Evolutionary conservation across 1,140 invertebrate genomes (phyloP).

Genomic region (Drosophila lacteicornis): DNA sequence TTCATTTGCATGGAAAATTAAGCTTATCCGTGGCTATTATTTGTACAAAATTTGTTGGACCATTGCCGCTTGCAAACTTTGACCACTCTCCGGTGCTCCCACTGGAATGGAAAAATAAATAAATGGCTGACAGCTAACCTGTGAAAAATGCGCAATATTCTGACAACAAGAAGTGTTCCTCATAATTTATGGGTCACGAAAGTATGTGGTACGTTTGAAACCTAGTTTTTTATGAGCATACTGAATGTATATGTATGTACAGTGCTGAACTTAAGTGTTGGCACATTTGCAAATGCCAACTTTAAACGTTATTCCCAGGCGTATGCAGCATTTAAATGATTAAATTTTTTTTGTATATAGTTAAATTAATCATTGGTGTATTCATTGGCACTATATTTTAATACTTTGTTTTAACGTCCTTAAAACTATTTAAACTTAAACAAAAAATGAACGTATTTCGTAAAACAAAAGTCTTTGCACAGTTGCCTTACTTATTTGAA

Average conservation of each 20-base stretch:
- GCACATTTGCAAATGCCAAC: too few relatives aligned
- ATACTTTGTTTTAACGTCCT: too few relatives aligned
- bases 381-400: too few relatives aligned
- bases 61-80: conserved; percentile 28
- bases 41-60: conserved; percentile 12
- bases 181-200: conserved; percentile 71
- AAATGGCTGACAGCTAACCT: conserved; percentile 46
- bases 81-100: conserved; percentile 37
- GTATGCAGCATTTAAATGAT: too few relatives aligned
- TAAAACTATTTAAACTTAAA: too few relatives aligned
- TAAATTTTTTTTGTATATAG: too few relatives aligned
- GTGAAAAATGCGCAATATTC: conserved; percentile 54
- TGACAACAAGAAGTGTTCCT: conserved; percentile 60
- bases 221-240: conserved; percentile 21
- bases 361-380: too few relatives aligned
- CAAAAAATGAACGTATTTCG: too few relatives aligned
- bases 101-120: conserved; percentile 25
- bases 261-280: too few relatives aligned
- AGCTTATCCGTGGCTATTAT: conserved; percentile 33
- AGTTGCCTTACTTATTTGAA: too few relatives aligned
- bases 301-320: too few relatives aligned
- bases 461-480: too few relatives aligned
- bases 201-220: conserved; percentile 46
- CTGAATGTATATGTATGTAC: background rate
- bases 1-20: conserved; percentile 32